A percentile compares a stretch with the other conserved stretches of the same genome.
Conservation (phyloP, 2,888 invertebrate genomes). For the Lochmaea capreae region DNA sequence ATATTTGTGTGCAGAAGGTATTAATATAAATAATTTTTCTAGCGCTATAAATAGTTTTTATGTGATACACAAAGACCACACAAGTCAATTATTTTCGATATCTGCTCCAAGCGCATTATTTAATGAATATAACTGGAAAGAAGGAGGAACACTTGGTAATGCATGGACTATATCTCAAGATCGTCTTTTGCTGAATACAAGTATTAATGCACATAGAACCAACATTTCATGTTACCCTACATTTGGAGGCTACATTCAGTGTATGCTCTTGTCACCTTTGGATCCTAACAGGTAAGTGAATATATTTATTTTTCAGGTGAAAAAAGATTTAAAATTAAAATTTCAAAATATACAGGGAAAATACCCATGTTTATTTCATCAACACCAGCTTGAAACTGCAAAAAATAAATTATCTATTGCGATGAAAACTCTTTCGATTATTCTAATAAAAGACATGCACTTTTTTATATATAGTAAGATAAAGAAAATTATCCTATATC, state of each 20-base stretch:
- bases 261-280: constrained; percentile 73
- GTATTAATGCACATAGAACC: constrained; percentile 58
- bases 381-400: too few relatives aligned
- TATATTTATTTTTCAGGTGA: constrained; percentile 14
- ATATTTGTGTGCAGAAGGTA: too few relatives aligned
- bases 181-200: constrained; percentile 69
- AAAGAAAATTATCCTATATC: too few relatives aligned
- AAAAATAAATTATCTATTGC: too few relatives aligned
- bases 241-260: constrained; percentile 75
- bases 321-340: too few relatives aligned
- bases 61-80: constrained; percentile 68
- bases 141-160: constrained; percentile 57
- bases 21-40: not conserved
- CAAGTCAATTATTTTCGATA: constrained; percentile 73
- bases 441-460: too few relatives aligned
- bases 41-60: constrained; percentile 17
- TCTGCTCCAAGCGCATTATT: constrained; percentile 61
- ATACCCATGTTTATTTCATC: too few relatives aligned
- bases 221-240: constrained; percentile 67
- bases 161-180: constrained; percentile 75
- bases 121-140: constrained; percentile 51
- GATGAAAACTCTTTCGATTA: too few relatives aligned
- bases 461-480: too few relatives aligned
- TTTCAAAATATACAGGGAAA: too few relatives aligned
- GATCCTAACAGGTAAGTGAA: constrained; percentile 74